These are phyloP conservation scores for Fistularia commersonii DNA, from an alignment of 2,797 vertebrate species.

Conservation along the genomic window DNA sequence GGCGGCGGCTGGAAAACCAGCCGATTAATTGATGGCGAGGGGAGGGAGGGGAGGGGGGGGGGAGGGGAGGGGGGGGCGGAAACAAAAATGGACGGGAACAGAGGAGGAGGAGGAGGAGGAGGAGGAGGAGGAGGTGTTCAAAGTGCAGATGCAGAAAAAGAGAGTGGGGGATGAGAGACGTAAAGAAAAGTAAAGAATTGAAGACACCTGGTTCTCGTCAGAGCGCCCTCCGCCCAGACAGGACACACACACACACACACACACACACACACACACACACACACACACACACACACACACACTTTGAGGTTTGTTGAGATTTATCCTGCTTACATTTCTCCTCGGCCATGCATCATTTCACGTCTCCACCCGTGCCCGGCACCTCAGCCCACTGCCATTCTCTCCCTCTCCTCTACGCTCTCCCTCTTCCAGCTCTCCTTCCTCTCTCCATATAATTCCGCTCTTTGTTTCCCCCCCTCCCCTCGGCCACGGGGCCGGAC, in stretches of 20 bases:
- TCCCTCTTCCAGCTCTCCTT: conserved; percentile 56
- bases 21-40: conserved; percentile 43
- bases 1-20: conserved; percentile 27
- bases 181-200: conserved; percentile 49
- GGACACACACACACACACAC: conserved; percentile 22
- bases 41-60: too few relatives aligned
- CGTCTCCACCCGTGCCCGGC: conserved; percentile 58
- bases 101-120: conserved; percentile 12
- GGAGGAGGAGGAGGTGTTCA: conserved; percentile 2
- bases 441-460: conserved; percentile 19
- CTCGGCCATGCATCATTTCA: conserved; percentile 71
- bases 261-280: conserved; percentile 42
- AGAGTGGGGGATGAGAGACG: conserved; percentile 21
- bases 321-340: conserved; percentile 68
- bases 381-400: conserved; percentile 58
- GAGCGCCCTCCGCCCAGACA: conserved; percentile 43
- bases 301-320: conserved; percentile 62
- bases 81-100: conserved; percentile 22
- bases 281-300: conserved; percentile 36
- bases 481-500: conserved; percentile 58
- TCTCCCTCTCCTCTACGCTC: conserved; percentile 46
- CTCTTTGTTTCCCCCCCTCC: conserved; percentile 37
- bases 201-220: conserved; percentile 75
- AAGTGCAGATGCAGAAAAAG: conserved; percentile 26
- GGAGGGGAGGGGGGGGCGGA: conserved; percentile 25